Percentiles rank a stretch among this genome's conserved stretches.
Conservation (phyloP, 2,797 vertebrate species). For the Gobio occitaniae region DNA sequence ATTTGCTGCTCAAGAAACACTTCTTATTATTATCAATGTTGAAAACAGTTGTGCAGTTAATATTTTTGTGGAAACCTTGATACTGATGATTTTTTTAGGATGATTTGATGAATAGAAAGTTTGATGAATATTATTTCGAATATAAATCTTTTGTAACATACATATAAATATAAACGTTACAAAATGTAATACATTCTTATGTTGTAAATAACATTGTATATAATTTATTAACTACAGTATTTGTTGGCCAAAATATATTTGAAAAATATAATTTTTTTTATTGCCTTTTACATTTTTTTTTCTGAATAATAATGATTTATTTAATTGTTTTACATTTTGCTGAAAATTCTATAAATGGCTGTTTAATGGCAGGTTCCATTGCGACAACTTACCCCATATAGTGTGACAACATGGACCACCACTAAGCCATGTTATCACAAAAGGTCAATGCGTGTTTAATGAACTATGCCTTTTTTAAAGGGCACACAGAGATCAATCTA, state of each 20-base stretch:
- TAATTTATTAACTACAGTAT: not conserved
- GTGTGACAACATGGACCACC: not conserved
- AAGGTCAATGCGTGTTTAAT: conserved; percentile 1
- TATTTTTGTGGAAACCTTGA: not conserved
- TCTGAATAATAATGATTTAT: not conserved
- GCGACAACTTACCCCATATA: not conserved
- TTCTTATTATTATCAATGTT: not conserved
- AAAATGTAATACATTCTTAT: not conserved
- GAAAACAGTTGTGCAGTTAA: not conserved
- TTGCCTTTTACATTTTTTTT: not conserved
- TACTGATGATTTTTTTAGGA: not conserved
- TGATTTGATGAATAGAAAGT: not conserved
- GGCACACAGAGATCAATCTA: conserved; percentile 17
- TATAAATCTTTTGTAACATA: not conserved
- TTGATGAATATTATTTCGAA: not conserved
- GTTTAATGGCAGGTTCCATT: conserved; percentile 11
- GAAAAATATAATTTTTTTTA: not conserved
- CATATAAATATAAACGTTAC: no score
- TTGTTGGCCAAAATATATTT: not conserved
- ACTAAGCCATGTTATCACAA: conserved; percentile 4
- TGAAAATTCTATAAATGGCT: not conserved
- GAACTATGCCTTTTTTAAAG: not conserved
- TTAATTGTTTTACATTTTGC: not conserved
- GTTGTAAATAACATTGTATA: not conserved
- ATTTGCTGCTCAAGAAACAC: not conserved